Evolutionary conservation across 35 echinoderm and acorn worm species (phyloP), one percentile per base, ranked within the genome.

Genomic region (Acanthaster planci): DNA sequence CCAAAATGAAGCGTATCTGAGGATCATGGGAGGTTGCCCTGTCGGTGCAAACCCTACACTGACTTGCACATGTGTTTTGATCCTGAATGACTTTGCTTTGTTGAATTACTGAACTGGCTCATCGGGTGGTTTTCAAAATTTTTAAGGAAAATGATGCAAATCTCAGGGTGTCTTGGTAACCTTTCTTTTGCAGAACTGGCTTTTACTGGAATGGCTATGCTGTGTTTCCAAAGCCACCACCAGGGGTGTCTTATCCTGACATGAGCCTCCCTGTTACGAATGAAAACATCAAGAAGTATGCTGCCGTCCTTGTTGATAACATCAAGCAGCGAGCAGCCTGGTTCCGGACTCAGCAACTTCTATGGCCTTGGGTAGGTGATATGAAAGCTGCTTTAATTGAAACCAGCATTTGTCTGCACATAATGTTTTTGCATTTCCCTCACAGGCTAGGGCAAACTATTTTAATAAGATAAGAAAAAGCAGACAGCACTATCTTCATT

Each of bases 181-280:
- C 14, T 83, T 52, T 84, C 35, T 38, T 77, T 1, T 42, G 8
- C 31, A 92, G 90, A 57, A 78, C 84, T 38, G 90, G 78, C 40
- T 92, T 85, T 27, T 87, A 67, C 39, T 92, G 90, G 90, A 92
- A 92, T 77, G 90, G 90, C 8, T 55, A 80, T 36, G 90, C 78
- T 18, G 51, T 87, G 57, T 92, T 92, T 38, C 90, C 90, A 5
- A 60, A 92, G 23, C 90, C 90, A 14, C 84, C 90, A 36, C 10
- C 39, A 16, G 90, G 82, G 52, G 77, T 59, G 12, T 67, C 85
- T 6, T 87, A 92, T 76, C 90, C 90, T 16, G 77, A 92, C 50
- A 92, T 92, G 90, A 92, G 90, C 51, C 31, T 82, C 26, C 90
- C 90, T 29, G 90, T 92, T 15, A 87, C 34, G 32, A 19, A 54